phyloP scores from a whole-genome alignment of 2,113 vertebrate species.

The Entomyzon cyanotis region DNA sequence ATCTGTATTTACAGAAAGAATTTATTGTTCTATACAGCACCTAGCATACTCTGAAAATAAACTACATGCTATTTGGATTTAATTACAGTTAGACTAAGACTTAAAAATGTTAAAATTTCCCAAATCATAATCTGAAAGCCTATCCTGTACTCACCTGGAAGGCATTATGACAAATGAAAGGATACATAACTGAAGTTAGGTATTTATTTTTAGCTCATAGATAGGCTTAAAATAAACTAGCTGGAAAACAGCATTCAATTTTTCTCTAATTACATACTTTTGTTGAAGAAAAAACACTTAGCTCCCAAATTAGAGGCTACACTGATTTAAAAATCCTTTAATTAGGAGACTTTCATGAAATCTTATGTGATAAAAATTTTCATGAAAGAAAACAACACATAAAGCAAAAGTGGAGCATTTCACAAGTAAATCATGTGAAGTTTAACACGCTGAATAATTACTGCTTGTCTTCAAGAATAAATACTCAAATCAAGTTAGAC shows the following conservation, averaged over 20 bases:
- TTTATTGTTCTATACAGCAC: not conserved
- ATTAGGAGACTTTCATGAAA: not conserved
- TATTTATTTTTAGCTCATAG: not conserved
- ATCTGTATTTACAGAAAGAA: not conserved
- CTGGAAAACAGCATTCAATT: not conserved
- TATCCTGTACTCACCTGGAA: not conserved
- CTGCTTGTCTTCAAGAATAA: not conserved
- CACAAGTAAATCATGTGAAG: not conserved
- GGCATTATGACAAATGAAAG: not conserved
- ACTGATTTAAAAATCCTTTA: not conserved
- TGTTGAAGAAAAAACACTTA: not conserved
- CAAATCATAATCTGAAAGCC: not conserved
- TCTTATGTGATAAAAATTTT: not conserved
- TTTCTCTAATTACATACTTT: not conserved
- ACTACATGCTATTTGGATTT: not conserved
- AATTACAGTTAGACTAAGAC: not conserved
- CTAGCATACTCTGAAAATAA: not conserved
- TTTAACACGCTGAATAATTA: not conserved
- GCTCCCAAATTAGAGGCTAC: not conserved
- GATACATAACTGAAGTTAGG: not conserved
- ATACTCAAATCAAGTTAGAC: not conserved
- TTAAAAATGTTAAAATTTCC: not conserved
- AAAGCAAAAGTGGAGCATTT: not conserved
- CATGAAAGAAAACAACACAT: not conserved
- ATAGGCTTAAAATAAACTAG: not conserved